phyloP scores from a whole-genome alignment of 2,113 vertebrate genomes.

The Oostethus manadensis region DNA sequence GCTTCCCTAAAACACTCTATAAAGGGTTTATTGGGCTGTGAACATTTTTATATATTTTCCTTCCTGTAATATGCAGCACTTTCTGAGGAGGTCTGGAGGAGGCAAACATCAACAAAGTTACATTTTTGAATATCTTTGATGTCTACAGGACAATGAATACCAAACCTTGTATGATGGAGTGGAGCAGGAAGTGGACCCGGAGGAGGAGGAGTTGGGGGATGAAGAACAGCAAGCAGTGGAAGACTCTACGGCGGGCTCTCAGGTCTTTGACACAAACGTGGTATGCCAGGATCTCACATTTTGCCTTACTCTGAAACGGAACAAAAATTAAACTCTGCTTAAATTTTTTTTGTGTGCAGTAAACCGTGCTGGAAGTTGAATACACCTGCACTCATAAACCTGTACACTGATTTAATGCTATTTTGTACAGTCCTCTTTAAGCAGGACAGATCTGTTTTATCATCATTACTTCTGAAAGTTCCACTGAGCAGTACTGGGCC shows the following conservation, averaged over 20 bases:
- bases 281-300: slow-evolving; percentile 48
- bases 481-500: no score
- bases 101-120: background rate
- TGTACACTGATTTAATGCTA: no score
- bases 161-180: slow-evolving; percentile 73
- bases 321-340: no score
- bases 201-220: slow-evolving; percentile 47
- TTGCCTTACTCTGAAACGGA: no score
- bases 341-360: no score
- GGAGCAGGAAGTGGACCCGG: slow-evolving; percentile 54
- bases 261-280: slow-evolving; percentile 79
- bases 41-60: slow-evolving; percentile 52
- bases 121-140: background rate
- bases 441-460: no score
- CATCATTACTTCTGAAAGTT: no score
- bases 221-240: slow-evolving; percentile 66
- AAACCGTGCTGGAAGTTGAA: no score
- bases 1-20: slow-evolving; percentile 48
- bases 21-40: no score
- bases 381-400: no score
- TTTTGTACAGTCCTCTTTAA: no score
- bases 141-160: slow-evolving; percentile 72
- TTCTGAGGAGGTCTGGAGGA: slow-evolving; percentile 2
- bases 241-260: slow-evolving; percentile 50
- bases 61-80: slow-evolving; percentile 20